Percentiles rank a stretch among this genome's conserved stretches.
Conservation (phyloP, 2,888 invertebrate genomes). For the Clanis bilineata region DNA sequence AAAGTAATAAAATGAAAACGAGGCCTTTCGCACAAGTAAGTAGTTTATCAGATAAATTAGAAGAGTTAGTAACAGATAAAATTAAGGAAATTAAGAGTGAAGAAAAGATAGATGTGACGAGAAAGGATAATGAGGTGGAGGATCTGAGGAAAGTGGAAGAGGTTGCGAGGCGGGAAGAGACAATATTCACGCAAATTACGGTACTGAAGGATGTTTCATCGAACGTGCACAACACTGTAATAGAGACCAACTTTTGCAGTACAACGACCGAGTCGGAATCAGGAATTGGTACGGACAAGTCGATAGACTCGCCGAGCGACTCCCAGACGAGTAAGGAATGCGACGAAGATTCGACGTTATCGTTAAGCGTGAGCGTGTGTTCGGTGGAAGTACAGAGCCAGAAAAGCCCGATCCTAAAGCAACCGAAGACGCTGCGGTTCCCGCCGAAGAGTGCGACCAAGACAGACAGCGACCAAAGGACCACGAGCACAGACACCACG, state of each 20-base stretch:
- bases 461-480: constrained; percentile 57
- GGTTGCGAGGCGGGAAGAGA: constrained; percentile 68
- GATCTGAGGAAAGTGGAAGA: constrained; percentile 62
- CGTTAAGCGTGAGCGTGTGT: constrained; percentile 70
- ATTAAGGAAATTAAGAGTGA: constrained; percentile 32
- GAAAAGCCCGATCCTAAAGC: constrained; percentile 90
- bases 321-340: constrained; percentile 75
- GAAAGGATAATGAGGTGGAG: constrained; percentile 38
- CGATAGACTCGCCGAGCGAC: constrained; percentile 75
- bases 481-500: constrained; percentile 70
- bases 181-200: constrained; percentile 74
- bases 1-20: constrained; percentile 59
- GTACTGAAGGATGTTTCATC: constrained; percentile 74
- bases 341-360: constrained; percentile 73
- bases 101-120: constrained; percentile 32
- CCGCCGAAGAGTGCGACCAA: constrained; percentile 82
- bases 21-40: constrained; percentile 74
- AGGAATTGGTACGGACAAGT: constrained; percentile 75
- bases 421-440: constrained; percentile 91
- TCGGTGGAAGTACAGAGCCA: constrained; percentile 69
- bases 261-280: constrained; percentile 73
- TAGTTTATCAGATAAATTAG: constrained; percentile 62
- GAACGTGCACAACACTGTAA: constrained; percentile 68
- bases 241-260: constrained; percentile 71
- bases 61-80: constrained; percentile 48